A percentile compares a stretch with the other conserved stretches of the same genome.
Conservation (phyloP, 2,888 invertebrate genomes). For the Lochmaea crataegi region DNA sequence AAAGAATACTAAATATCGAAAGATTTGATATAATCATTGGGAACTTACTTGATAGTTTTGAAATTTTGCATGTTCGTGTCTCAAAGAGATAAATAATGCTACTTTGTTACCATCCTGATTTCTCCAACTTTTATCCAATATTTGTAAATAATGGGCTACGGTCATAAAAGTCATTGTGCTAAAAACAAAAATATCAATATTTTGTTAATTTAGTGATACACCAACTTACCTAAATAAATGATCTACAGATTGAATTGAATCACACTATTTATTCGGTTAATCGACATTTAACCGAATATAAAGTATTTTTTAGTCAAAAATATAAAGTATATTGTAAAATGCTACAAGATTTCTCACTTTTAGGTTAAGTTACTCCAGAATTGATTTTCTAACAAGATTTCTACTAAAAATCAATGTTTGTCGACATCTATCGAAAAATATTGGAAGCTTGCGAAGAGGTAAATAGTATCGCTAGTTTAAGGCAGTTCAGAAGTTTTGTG, state of each 20-base stretch:
- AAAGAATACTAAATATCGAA: background rate
- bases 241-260: background rate
- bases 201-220: background rate
- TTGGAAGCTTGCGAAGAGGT: background rate
- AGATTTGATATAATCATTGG: background rate
- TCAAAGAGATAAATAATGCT: constrained; percentile 72
- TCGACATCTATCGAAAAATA: background rate
- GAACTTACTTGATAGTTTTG: constrained; percentile 69
- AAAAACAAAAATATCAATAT: background rate
- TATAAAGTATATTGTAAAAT: background rate
- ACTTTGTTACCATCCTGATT: constrained; percentile 73
- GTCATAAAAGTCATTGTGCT: constrained; percentile 57
- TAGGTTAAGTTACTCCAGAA: background rate
- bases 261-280: background rate
- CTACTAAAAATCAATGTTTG: background rate
- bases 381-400: background rate
- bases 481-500: background rate
- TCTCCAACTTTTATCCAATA: constrained; percentile 72
- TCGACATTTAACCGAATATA: background rate
- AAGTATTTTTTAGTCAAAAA: background rate
- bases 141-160: constrained; percentile 63
- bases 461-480: background rate
- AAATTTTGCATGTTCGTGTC: constrained; percentile 80
- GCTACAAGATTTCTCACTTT: background rate
- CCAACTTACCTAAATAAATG: background rate